Conservation (phyloP, 2,797 vertebrate genomes). For the Triplophysa bombifrons region DNA sequence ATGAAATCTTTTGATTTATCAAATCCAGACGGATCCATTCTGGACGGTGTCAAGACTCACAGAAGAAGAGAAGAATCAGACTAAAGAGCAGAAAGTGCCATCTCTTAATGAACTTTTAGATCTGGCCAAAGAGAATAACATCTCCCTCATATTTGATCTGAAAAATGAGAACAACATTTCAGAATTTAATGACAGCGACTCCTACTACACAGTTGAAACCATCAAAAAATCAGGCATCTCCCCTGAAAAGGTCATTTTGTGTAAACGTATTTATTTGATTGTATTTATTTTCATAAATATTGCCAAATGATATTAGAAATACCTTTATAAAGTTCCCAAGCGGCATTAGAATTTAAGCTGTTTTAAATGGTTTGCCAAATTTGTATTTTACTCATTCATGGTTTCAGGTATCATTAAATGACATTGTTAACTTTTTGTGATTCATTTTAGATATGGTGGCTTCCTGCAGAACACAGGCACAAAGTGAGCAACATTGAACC, state of each 20-base stretch:
- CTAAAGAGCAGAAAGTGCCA: constrained; percentile 76
- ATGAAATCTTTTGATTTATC: not conserved
- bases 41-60: constrained; percentile 74
- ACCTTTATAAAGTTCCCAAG: too few species aligned
- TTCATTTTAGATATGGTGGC: constrained; percentile 84
- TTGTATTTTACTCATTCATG: too few species aligned
- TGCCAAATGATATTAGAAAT: not conserved
- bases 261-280: not conserved
- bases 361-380: too few species aligned
- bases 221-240: constrained; percentile 75
- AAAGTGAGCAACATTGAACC: constrained; percentile 74
- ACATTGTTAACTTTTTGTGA: not conserved
- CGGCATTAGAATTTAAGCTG: too few species aligned
- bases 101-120: constrained; percentile 75
- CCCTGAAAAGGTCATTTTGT: constrained; percentile 69
- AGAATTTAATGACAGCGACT: constrained; percentile 66
- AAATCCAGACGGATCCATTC: constrained; percentile 84
- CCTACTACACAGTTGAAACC: constrained; percentile 68
- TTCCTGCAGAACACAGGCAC: constrained; percentile 75
- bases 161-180: constrained; percentile 66
- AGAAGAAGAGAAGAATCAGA: constrained; percentile 62
- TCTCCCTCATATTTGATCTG: constrained; percentile 89
- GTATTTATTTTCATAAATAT: not conserved
- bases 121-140: constrained; percentile 73
- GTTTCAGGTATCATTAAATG: not conserved